Conservation (phyloP, 2,113 vertebrate species). For the Hemichromis elongatus region DNA sequence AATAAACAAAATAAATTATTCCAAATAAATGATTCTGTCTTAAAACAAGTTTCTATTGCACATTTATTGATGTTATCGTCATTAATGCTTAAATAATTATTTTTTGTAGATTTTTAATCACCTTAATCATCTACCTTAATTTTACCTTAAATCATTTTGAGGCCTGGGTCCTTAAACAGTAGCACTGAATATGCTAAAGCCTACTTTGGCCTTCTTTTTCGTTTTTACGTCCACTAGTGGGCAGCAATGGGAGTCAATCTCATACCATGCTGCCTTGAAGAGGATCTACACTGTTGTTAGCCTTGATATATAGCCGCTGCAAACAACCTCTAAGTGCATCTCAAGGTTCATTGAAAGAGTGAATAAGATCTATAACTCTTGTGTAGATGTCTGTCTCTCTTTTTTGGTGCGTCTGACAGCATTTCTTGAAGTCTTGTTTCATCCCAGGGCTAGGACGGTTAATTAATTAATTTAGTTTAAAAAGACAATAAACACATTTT, state of each 20-base stretch:
- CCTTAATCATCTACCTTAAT: no score
- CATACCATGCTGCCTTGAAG: not conserved
- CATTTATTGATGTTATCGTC: not conserved
- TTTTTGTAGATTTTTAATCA: not conserved
- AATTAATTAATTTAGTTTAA: not conserved
- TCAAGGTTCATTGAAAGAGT: constrained; percentile 58
- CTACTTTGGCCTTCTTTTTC: not conserved
- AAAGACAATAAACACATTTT: not conserved
- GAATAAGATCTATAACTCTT: constrained; percentile 50
- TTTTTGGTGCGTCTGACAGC: not conserved
- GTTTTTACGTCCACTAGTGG: constrained; percentile 36
- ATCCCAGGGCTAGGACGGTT: not conserved
- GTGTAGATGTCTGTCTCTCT: not conserved
- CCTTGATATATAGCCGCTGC: constrained; percentile 47
- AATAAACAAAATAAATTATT: not conserved
- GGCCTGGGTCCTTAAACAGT: not conserved
- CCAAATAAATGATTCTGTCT: not conserved
- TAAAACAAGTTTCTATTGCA: accelerated
- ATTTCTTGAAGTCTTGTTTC: not conserved
- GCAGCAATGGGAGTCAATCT: not conserved
- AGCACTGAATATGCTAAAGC: not conserved
- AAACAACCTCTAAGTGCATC: constrained; percentile 57
- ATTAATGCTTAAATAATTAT: not conserved
- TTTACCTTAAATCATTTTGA: no score
- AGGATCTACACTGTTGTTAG: constrained; percentile 22